Evolutionary conservation across 2,888 invertebrate species (phyloP).

Genomic region (Oligia latruncula): DNA sequence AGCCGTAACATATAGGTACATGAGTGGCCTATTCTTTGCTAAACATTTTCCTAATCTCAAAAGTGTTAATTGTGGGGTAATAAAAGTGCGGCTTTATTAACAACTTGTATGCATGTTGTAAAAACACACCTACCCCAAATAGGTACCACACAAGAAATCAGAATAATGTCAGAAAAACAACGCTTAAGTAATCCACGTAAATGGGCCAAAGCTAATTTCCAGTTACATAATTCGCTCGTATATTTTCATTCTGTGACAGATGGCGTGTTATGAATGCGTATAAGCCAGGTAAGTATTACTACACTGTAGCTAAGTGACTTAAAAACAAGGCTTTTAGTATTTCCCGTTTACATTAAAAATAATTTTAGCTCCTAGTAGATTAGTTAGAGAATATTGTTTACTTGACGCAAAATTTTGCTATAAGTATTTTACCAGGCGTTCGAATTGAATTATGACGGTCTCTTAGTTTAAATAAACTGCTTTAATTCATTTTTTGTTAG

Average conservation of each 20-base stretch:
- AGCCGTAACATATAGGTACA: background rate
- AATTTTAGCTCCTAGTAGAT: constrained; percentile 36
- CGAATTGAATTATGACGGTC: background rate
- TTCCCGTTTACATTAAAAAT: constrained; percentile 28
- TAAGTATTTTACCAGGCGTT: constrained; percentile 50
- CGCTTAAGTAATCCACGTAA: constrained; percentile 23
- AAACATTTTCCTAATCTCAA: background rate
- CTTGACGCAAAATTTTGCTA: constrained; percentile 41
- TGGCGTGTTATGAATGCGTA: constrained; percentile 59
- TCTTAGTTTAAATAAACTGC: background rate
- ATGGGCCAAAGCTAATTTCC: constrained; percentile 50
- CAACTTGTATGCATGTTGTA: constrained; percentile 2
- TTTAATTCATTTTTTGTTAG: background rate
- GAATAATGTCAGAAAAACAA: constrained; percentile 40
- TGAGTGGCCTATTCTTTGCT: background rate
- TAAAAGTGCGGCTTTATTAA: background rate
- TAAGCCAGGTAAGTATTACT: constrained; percentile 38
- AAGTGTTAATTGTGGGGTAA: background rate
- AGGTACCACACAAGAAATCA: constrained; percentile 18
- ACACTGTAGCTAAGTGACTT: constrained; percentile 36
- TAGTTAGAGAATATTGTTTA: constrained; percentile 25
- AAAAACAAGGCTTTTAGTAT: constrained; percentile 30
- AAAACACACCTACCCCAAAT: constrained; percentile 11
- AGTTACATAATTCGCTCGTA: constrained; percentile 59
- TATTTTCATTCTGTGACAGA: constrained; percentile 61